Conservation (phyloP, 1,140 invertebrate species). For the Limonius californicus region DNA sequence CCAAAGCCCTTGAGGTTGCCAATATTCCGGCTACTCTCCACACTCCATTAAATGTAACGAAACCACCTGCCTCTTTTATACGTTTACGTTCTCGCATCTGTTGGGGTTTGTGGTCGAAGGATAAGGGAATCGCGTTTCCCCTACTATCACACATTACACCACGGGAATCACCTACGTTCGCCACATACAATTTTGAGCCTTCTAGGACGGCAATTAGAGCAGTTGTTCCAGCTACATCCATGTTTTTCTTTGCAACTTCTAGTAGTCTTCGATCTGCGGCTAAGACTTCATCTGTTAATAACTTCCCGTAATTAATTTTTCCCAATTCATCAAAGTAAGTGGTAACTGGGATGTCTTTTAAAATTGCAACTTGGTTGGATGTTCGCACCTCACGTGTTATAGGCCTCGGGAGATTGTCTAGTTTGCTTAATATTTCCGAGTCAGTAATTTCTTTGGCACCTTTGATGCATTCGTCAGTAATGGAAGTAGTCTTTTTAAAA, state of each 20-base stretch:
- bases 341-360: slow-evolving; percentile 38
- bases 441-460: slow-evolving; percentile 61
- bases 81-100: slow-evolving; percentile 80
- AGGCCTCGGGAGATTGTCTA: slow-evolving; percentile 58
- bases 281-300: slow-evolving; percentile 83
- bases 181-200: slow-evolving; percentile 78
- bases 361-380: slow-evolving; percentile 28
- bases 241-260: slow-evolving; percentile 72
- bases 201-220: slow-evolving; percentile 84
- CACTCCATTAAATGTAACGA: slow-evolving; percentile 92
- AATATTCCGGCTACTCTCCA: slow-evolving; percentile 95
- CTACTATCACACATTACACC: slow-evolving; percentile 91
- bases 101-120: slow-evolving; percentile 95
- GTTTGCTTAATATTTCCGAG: slow-evolving; percentile 60
- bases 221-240: slow-evolving; percentile 91
- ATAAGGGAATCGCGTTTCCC: slow-evolving; percentile 86
- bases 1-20: slow-evolving; percentile 90
- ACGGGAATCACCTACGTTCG: slow-evolving; percentile 94
- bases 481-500: slow-evolving; percentile 62
- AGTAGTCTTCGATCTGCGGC: slow-evolving; percentile 75
- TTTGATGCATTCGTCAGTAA: slow-evolving; percentile 54
- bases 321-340: slow-evolving; percentile 58
- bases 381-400: slow-evolving; percentile 62
- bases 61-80: slow-evolving; percentile 88
- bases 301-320: slow-evolving; percentile 71